Conservation (phyloP, 2,113 vertebrate genomes). For the Prietella phreatophila region DNA sequence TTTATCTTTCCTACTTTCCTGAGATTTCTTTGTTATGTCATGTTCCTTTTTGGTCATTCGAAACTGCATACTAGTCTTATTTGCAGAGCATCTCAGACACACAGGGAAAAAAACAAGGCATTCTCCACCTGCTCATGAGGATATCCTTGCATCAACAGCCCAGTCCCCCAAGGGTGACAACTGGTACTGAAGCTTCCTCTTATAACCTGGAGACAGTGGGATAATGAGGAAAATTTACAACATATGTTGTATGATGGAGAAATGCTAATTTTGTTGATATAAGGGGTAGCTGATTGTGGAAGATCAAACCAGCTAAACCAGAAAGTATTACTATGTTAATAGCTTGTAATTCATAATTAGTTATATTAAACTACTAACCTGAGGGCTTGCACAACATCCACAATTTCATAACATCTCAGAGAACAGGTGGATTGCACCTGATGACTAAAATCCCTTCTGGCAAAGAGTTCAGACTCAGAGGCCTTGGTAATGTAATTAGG, state of each 20-base stretch:
- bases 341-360: not conserved
- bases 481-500: slow-evolving; percentile 30
- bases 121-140: slow-evolving; percentile 20
- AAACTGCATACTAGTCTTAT: not conserved
- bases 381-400: not conserved
- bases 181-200: slow-evolving; percentile 14
- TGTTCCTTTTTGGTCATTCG: not conserved
- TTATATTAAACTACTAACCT: not conserved
- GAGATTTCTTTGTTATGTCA: not conserved
- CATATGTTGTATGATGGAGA: not conserved
- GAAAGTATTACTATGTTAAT: not conserved
- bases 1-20: not conserved
- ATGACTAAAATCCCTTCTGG: slow-evolving; percentile 19
- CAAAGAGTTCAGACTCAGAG: slow-evolving; percentile 9
- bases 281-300: not conserved
- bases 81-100: not conserved
- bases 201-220: not conserved
- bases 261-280: not conserved
- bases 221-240: slow-evolving; percentile 23
- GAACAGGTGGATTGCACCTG: slow-evolving; percentile 31
- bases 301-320: not conserved
- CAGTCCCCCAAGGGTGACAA: slow-evolving; percentile 33
- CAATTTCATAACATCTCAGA: slow-evolving; percentile 25
- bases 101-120: slow-evolving; percentile 20
- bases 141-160: slow-evolving; percentile 32